Evolutionary conservation across 30 jellyfish, hydroid and myxozoan species (phyloP).

Genomic region (Rhopilema esculentum): DNA sequence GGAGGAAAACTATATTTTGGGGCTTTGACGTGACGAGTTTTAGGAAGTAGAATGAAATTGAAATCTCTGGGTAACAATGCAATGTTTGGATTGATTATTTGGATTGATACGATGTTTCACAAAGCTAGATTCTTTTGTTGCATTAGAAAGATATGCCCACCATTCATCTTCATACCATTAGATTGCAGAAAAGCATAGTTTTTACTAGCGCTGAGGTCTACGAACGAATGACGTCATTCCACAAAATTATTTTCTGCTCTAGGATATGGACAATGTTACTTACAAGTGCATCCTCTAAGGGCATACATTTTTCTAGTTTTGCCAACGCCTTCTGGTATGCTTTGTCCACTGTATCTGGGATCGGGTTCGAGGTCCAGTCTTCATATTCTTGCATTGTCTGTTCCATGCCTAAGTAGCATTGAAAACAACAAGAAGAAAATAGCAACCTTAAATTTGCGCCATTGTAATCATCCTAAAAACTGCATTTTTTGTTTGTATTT

Average conservation of each 20-base stretch:
- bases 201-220: no score
- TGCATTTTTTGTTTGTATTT: not conserved
- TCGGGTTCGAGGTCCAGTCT: conserved; percentile 95
- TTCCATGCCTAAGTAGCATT: conserved; percentile 79
- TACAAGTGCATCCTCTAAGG: conserved; percentile 87
- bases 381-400: conserved; percentile 74
- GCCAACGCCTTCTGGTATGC: conserved; percentile 74
- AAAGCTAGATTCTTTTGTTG: no score
- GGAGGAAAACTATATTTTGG: no score
- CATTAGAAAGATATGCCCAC: no score
- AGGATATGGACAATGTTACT: not conserved
- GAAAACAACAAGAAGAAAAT: not conserved
- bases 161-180: no score
- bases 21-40: no score
- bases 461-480: not conserved
- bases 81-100: no score
- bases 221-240: not conserved
- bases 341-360: conserved; percentile 52
- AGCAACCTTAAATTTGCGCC: not conserved
- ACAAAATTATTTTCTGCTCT: not conserved
- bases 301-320: conserved; percentile 72
- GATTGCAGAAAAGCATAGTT: no score
- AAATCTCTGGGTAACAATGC: no score
- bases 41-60: no score
- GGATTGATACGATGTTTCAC: no score